phyloP scores from a whole-genome alignment of 2,888 invertebrate genomes.

The Drosophila antonietae region DNA sequence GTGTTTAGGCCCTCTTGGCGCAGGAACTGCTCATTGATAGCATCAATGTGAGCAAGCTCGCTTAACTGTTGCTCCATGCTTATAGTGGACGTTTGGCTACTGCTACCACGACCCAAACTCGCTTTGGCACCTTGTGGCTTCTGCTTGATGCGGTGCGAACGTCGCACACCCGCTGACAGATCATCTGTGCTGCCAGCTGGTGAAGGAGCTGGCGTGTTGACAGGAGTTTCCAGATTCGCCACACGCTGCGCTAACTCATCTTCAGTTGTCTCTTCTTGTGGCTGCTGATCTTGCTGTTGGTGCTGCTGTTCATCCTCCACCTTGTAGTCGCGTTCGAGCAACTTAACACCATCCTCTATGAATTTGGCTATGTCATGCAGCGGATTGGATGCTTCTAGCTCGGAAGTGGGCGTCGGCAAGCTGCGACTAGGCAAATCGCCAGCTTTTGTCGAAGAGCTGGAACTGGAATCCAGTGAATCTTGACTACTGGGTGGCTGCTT shows the following conservation, averaged over 20 bases:
- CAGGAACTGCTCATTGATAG: slow-evolving; percentile 82
- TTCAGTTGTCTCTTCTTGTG: slow-evolving; percentile 20
- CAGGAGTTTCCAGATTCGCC: slow-evolving; percentile 71
- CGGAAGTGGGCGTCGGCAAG: slow-evolving; percentile 30
- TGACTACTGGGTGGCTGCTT: slow-evolving; percentile 19
- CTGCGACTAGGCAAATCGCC: slow-evolving; percentile 13
- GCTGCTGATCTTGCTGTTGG: slow-evolving; percentile 44
- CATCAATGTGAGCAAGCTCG: slow-evolving; percentile 81
- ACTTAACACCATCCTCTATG: slow-evolving; percentile 82
- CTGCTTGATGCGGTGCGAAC: slow-evolving; percentile 91
- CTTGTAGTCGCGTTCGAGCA: slow-evolving; percentile 81
- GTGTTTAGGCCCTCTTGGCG: slow-evolving; percentile 87
- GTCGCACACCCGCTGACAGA: slow-evolving; percentile 85
- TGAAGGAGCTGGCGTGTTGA: slow-evolving; percentile 66
- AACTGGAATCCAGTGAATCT: slow-evolving; percentile 41
- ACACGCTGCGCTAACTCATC: slow-evolving; percentile 57
- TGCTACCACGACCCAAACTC: slow-evolving; percentile 83
- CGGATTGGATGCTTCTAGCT: slow-evolving; percentile 74
- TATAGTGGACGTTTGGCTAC: slow-evolving; percentile 85
- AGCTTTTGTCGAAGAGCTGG: background rate
- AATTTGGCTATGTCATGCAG: slow-evolving; percentile 83
- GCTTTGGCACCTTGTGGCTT: slow-evolving; percentile 86
- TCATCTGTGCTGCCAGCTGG: slow-evolving; percentile 50
- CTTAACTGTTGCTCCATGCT: slow-evolving; percentile 80
- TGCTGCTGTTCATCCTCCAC: slow-evolving; percentile 65